Evolutionary conservation across 2,113 vertebrate genomes (phyloP).

Genomic region (Scalopus aquaticus): DNA sequence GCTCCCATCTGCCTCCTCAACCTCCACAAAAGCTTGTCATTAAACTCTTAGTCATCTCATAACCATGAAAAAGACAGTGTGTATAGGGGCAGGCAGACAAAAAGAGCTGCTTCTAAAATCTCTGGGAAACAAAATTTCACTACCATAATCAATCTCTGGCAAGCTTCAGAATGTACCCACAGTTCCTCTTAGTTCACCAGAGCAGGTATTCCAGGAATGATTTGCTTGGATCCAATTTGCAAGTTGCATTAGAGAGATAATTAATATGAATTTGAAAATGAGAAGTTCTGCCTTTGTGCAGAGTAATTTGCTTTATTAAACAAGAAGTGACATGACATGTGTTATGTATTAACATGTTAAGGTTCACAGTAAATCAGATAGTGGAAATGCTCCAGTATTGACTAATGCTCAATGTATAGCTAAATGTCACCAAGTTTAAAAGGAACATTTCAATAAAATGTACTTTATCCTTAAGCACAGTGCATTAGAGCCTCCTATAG

Average conservation of each 20-base stretch:
- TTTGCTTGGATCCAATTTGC: background rate
- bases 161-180: background rate
- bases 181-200: constrained; percentile 75
- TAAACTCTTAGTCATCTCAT: no score
- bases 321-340: background rate
- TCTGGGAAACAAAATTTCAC: constrained; percentile 48
- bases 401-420: background rate
- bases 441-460: background rate
- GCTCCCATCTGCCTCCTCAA: constrained; percentile 10
- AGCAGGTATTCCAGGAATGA: background rate
- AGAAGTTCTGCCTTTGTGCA: background rate
- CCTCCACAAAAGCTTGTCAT: constrained; percentile 24
- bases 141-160: background rate
- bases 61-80: constrained; percentile 10
- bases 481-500: background rate
- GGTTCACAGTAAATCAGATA: background rate
- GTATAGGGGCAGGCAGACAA: constrained; percentile 62
- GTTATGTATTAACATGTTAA: background rate
- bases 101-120: constrained; percentile 54
- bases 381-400: background rate
- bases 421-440: background rate
- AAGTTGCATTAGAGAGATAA: background rate
- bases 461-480: background rate
- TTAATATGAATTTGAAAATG: background rate
- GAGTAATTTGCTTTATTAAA: background rate